Evolutionary conservation across 2,888 invertebrate species (phyloP).

Genomic region (Serrognathus titanus): DNA sequence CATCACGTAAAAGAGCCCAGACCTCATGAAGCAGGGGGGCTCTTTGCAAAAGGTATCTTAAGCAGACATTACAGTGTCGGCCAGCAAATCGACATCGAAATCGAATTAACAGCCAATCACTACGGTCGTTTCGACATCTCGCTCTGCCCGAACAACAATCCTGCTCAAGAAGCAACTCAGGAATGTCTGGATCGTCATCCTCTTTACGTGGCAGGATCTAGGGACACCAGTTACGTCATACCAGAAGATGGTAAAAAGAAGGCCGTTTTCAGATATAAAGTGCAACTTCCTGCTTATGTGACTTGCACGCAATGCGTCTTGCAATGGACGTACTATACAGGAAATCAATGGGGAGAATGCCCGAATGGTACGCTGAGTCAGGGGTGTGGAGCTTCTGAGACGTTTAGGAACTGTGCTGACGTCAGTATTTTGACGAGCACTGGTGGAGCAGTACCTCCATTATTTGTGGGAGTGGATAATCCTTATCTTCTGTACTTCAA

Average conservation of each 20-base stretch:
- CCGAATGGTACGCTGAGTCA: conserved; percentile 81
- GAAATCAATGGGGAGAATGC: conserved; percentile 91
- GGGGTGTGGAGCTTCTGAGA: conserved; percentile 88
- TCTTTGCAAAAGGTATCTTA: conserved; percentile 81
- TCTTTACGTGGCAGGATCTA: conserved; percentile 68
- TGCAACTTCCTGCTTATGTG: conserved; percentile 75
- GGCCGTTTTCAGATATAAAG: conserved; percentile 60
- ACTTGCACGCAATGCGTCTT: conserved; percentile 86
- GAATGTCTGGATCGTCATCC: conserved; percentile 82
- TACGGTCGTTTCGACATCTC: conserved; percentile 82
- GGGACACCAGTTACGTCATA: conserved; percentile 67
- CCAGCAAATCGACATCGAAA: conserved; percentile 82
- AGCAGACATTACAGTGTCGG: conserved; percentile 78
- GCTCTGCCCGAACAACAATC: conserved; percentile 83
- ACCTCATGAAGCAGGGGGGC: conserved; percentile 87
- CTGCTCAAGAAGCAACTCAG: conserved; percentile 71
- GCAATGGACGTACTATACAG: conserved; percentile 91
- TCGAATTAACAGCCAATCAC: conserved; percentile 88
- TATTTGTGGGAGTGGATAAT: conserved; percentile 65
- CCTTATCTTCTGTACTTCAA: conserved; percentile 76
- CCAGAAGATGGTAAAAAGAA: conserved; percentile 61
- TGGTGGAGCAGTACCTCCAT: conserved; percentile 68
- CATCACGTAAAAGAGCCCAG: conserved; percentile 67
- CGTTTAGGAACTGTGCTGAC: conserved; percentile 89
- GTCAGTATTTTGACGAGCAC: conserved; percentile 77